Conservation (phyloP, 2,888 invertebrate species). For the Cryptocheilus praepositus region DNA sequence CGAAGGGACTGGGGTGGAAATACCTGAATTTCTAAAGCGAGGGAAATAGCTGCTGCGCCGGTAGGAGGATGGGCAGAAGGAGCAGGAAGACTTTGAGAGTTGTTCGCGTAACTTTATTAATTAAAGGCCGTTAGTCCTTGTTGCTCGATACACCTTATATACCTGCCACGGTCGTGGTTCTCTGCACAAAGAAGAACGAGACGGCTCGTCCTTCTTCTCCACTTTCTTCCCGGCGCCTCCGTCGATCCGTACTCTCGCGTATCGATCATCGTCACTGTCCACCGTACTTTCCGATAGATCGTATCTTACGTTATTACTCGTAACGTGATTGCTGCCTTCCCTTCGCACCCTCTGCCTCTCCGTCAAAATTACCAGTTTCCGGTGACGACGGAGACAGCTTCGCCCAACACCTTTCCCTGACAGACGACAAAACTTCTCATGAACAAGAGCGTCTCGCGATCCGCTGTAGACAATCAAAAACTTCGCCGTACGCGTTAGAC, state of each 20-base stretch:
- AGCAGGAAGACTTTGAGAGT: conserved; percentile 66
- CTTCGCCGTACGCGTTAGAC: too few species aligned
- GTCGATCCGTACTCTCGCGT: conserved; percentile 34
- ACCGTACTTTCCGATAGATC: conserved; percentile 39
- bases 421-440: too few species aligned
- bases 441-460: too few species aligned
- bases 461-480: too few species aligned
- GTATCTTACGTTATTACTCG: neutral
- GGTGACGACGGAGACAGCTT: too few species aligned
- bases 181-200: conserved; percentile 48
- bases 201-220: conserved; percentile 33
- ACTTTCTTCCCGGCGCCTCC: conserved; percentile 19
- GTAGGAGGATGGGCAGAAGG: conserved; percentile 36
- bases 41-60: conserved; percentile 52
- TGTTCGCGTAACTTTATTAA: conserved; percentile 72
- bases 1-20: conserved; percentile 41
- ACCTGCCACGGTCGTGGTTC: conserved; percentile 44
- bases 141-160: conserved; percentile 67
- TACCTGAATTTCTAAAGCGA: conserved; percentile 64
- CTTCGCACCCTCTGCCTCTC: neutral
- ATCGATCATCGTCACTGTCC: conserved; percentile 57
- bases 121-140: conserved; percentile 70
- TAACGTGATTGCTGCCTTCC: neutral
- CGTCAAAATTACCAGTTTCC: too few species aligned
- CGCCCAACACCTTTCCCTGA: too few species aligned